Evolutionary conservation across 2,888 invertebrate genomes (phyloP).

Genomic region (Diploptera punctata): DNA sequence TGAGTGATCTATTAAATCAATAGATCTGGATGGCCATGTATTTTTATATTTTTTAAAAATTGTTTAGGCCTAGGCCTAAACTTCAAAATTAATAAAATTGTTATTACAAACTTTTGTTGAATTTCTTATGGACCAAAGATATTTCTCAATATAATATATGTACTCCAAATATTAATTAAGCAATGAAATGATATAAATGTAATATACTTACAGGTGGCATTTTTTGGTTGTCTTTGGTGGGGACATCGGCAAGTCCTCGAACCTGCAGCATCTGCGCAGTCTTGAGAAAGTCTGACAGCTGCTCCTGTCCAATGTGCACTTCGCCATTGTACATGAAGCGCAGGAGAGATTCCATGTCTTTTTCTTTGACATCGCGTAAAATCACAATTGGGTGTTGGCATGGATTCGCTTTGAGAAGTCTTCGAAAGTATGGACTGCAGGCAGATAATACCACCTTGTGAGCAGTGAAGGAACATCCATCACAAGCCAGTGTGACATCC

Average conservation of each 20-base stretch:
- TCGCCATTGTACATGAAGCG: constrained; percentile 94
- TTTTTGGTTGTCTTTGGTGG: constrained; percentile 65
- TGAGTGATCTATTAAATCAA: no score
- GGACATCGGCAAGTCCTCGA: constrained; percentile 84
- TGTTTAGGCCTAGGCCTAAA: no score
- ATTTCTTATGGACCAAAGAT: no score
- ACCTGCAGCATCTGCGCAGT: constrained; percentile 89
- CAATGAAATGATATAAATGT: no score
- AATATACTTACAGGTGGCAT: constrained; percentile 70
- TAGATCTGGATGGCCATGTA: no score
- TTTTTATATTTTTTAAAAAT: no score
- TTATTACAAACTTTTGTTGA: no score
- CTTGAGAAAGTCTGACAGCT: constrained; percentile 83
- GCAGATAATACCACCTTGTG: constrained; percentile 92
- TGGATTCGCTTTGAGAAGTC: constrained; percentile 86
- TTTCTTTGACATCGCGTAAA: constrained; percentile 82
- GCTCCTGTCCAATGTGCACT: constrained; percentile 88
- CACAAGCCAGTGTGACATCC: constrained; percentile 92
- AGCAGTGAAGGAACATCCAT: constrained; percentile 86
- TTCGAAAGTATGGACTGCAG: constrained; percentile 91
- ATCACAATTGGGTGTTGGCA: constrained; percentile 92
- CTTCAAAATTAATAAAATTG: no score
- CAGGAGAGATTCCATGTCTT: constrained; percentile 85
- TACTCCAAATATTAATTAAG: no score
- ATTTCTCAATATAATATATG: no score